Conservation (phyloP, 2,888 invertebrate species). For the Acanthosepion esculentum region DNA sequence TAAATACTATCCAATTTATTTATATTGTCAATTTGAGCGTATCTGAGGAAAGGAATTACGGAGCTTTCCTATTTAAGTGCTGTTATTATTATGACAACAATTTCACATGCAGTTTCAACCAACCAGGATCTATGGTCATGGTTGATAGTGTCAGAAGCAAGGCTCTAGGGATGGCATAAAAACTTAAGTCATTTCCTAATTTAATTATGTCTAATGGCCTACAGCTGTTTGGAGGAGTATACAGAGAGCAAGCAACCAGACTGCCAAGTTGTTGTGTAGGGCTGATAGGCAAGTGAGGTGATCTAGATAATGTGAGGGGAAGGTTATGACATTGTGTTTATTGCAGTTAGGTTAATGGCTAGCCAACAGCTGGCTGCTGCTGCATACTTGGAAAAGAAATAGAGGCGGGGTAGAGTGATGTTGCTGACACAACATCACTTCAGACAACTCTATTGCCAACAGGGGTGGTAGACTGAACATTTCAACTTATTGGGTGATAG, state of each 20-base stretch:
- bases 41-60: neutral
- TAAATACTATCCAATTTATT: neutral
- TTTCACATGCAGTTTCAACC: neutral
- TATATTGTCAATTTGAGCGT: neutral
- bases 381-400: neutral
- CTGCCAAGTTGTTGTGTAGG: neutral
- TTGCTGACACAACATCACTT: constrained; percentile 39
- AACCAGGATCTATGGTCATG: constrained; percentile 14
- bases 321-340: constrained; percentile 46
- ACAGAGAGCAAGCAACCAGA: neutral
- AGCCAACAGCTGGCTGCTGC: constrained; percentile 41
- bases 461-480: constrained; percentile 37
- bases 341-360: constrained; percentile 43
- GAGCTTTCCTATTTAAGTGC: neutral
- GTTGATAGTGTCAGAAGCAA: constrained; percentile 40
- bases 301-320: neutral
- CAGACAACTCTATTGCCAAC: neutral
- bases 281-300: constrained; percentile 10
- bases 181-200: constrained; percentile 44
- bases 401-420: neutral
- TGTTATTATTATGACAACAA: neutral
- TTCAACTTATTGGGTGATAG: constrained; percentile 2
- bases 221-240: constrained; percentile 45
- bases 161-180: neutral
- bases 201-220: constrained; percentile 45